Conservation (phyloP, 2,113 vertebrate species). For the Meleagris gallopavo region DNA sequence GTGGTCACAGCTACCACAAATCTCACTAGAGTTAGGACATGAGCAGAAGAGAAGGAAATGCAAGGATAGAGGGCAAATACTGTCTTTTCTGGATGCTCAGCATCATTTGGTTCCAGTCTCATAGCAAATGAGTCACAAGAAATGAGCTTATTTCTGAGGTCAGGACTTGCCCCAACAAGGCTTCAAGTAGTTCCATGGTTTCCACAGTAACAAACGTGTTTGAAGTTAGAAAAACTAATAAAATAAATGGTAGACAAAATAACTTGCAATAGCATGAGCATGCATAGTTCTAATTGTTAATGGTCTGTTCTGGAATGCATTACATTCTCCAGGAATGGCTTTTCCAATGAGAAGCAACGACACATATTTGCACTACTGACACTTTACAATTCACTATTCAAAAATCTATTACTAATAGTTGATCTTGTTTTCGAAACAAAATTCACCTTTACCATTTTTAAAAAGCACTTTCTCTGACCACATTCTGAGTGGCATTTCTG, state of each 20-base stretch:
- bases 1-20: not conserved
- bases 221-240: not conserved
- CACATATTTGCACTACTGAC: not conserved
- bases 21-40: not conserved
- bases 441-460: not conserved
- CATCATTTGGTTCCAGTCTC: not conserved
- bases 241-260: not conserved
- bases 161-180: not conserved
- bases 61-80: not conserved
- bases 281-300: not conserved
- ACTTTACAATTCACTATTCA: not conserved
- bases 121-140: not conserved
- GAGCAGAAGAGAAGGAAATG: not conserved
- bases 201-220: not conserved
- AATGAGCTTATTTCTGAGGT: not conserved
- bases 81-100: not conserved
- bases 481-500: not conserved
- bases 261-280: not conserved
- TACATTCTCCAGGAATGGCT: not conserved
- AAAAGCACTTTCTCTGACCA: not conserved
- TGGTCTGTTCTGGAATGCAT: not conserved
- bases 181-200: not conserved
- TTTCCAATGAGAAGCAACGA: not conserved
- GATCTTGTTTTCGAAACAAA: not conserved
- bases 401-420: not conserved